Conservation (phyloP, 2,888 invertebrate genomes). For the Bellardia bayeri region DNA sequence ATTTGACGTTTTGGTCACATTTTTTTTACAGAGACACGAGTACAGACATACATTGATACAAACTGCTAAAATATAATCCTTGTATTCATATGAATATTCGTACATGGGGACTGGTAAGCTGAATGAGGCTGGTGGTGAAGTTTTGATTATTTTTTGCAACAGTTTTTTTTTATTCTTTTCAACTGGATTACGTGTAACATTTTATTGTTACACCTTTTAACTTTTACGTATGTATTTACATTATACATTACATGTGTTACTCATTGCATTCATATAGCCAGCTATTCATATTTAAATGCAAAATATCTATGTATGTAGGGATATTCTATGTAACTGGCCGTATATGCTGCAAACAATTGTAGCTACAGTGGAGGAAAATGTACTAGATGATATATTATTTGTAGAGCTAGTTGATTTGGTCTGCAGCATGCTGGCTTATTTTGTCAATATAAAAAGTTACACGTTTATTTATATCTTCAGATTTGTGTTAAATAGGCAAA, state of each 20-base stretch:
- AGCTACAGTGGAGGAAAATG: no score
- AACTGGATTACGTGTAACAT: constrained; percentile 47
- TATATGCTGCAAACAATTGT: no score
- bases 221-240: constrained; percentile 62
- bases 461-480: no score
- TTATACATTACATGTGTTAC: constrained; percentile 66
- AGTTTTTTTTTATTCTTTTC: constrained; percentile 1
- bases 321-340: no score
- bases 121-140: constrained; percentile 36
- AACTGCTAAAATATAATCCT: constrained; percentile 6
- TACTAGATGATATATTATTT: no score
- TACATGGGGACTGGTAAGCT: constrained; percentile 8
- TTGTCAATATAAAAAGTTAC: no score
- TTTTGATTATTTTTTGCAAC: constrained; percentile 36
- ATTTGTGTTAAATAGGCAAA: no score
- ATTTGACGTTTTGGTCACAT: constrained; percentile 17
- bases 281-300: constrained; percentile 52
- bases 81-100: constrained; percentile 16
- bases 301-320: neutral
- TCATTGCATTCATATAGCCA: constrained; percentile 39
- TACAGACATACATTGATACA: no score
- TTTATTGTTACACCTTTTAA: constrained; percentile 72
- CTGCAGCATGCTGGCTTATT: no score
- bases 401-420: no score
- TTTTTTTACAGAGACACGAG: neutral